phyloP scores from a whole-genome alignment of 2,113 vertebrate genomes.

The Vombatus ursinus region DNA sequence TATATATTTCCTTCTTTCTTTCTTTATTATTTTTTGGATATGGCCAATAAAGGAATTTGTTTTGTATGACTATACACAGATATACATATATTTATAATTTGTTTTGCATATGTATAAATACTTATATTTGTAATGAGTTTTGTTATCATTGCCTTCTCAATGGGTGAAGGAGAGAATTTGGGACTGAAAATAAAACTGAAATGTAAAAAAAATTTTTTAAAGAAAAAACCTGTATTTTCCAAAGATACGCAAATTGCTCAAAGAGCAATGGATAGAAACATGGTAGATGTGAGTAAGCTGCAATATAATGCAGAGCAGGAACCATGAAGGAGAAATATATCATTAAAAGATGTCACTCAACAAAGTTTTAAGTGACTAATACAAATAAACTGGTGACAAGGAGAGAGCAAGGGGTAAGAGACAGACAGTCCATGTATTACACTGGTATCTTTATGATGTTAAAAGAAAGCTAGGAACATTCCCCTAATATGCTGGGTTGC shows the following conservation, averaged over 20 bases:
- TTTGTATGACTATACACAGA: too few species aligned
- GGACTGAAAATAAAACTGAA: too few species aligned
- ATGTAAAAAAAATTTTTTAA: too few species aligned
- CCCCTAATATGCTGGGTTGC: background rate
- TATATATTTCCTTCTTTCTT: too few species aligned
- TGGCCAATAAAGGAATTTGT: too few species aligned
- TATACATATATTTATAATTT: too few species aligned
- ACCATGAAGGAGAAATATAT: background rate
- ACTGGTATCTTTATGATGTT: background rate
- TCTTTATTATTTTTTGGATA: too few species aligned
- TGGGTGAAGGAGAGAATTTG: too few species aligned
- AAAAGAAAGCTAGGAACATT: background rate
- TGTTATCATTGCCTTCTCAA: too few species aligned
- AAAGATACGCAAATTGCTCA: background rate
- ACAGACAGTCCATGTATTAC: background rate
- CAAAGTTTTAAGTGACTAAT: background rate
- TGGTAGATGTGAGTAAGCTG: background rate
- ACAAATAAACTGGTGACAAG: background rate
- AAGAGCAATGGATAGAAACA: background rate
- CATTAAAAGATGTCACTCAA: background rate
- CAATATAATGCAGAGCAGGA: background rate
- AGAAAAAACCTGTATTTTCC: background rate
- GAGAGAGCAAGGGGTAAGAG: background rate
- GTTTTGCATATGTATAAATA: too few species aligned
- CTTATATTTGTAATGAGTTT: too few species aligned